Evolutionary conservation across 2,888 invertebrate genomes (phyloP).

Genomic region (Unio pictorum): DNA sequence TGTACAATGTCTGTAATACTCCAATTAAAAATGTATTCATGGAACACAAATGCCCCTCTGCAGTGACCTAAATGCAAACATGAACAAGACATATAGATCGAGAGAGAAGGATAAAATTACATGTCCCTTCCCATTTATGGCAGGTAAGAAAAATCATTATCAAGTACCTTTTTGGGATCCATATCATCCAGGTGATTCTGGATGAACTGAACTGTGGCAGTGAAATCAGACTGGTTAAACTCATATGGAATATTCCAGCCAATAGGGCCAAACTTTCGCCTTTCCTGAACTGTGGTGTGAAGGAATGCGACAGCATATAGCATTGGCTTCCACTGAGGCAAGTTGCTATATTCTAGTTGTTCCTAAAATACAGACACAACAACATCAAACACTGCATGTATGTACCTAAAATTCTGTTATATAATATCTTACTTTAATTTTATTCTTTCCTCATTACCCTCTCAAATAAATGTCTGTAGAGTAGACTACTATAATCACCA

Average conservation of each 20-base stretch:
- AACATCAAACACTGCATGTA: background rate
- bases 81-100: no score
- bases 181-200: constrained; percentile 97
- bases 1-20: no score
- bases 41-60: no score
- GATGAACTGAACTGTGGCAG: constrained; percentile 94
- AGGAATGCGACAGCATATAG: constrained; percentile 95
- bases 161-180: constrained; percentile 87
- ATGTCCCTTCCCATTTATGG: background rate
- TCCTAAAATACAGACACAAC: constrained; percentile 74
- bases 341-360: constrained; percentile 87
- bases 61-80: no score
- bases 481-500: no score
- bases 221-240: constrained; percentile 96
- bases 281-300: constrained; percentile 95
- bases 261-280: constrained; percentile 94
- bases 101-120: constrained; percentile 2
- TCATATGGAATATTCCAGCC: constrained; percentile 99
- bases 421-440: no score
- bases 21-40: no score
- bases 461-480: no score
- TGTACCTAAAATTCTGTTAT: no score
- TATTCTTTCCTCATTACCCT: background rate
- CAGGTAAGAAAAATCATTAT: background rate
- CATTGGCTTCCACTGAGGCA: constrained; percentile 93